Evolutionary conservation across 2,797 vertebrate genomes (phyloP).

Genomic region (Eremophila alpestris): DNA sequence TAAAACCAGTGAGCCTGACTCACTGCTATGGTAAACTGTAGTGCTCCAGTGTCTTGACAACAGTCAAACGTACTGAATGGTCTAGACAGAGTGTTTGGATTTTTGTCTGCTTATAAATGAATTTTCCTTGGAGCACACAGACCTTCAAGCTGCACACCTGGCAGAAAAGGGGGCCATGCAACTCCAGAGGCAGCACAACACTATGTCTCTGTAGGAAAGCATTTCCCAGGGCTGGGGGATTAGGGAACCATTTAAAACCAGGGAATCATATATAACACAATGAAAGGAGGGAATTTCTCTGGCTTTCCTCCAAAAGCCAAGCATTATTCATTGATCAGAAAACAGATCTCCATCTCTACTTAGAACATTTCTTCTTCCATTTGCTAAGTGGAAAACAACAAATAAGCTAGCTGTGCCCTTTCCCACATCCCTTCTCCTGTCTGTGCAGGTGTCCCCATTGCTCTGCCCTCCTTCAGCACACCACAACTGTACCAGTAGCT

Average conservation of each 20-base stretch:
- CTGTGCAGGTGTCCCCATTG: rapidly evolving
- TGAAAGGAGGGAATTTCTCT: conserved; percentile 29
- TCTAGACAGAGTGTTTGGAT: neutral
- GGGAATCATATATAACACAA: neutral
- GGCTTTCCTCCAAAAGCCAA: conserved; percentile 42
- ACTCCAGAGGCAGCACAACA: neutral
- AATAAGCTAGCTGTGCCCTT: conserved; percentile 29
- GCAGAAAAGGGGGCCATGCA: neutral
- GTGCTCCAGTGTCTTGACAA: neutral
- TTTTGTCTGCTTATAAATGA: neutral
- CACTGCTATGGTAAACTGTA: neutral
- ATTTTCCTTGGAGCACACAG: neutral
- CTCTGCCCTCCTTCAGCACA: neutral
- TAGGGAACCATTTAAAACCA: neutral
- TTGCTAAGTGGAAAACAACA: conserved; percentile 71
- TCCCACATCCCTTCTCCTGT: neutral
- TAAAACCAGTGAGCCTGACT: neutral
- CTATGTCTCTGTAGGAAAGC: neutral
- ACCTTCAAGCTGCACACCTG: neutral
- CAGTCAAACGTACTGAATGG: neutral
- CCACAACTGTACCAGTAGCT: neutral
- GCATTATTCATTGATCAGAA: conserved; percentile 56
- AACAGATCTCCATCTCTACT: conserved; percentile 64
- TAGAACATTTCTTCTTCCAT: conserved; percentile 63
- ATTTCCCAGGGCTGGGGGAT: neutral